phyloP scores from a whole-genome alignment of 1,140 invertebrate genomes.

The Cotesia glomerata region DNA sequence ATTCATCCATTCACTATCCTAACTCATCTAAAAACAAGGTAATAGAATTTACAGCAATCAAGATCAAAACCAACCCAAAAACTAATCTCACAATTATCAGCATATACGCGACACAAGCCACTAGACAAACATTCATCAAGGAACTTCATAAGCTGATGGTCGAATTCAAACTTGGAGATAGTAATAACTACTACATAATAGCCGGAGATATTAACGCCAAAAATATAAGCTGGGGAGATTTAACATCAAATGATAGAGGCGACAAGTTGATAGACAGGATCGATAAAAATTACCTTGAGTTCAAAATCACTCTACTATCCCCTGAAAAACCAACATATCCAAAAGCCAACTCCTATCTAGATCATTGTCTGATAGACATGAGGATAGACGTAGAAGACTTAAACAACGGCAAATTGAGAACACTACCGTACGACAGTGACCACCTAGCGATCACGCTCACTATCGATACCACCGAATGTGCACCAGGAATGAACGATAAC shows the following conservation, averaged over 20 bases:
- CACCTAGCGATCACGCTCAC: conserved; percentile 13
- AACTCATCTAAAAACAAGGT: not conserved
- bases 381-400: not conserved
- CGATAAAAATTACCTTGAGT: not conserved
- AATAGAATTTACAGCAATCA: not conserved
- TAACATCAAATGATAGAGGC: conserved; percentile 9
- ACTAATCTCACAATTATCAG: not conserved
- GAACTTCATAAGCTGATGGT: conserved; percentile 7
- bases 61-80: not conserved
- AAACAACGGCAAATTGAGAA: conserved; percentile 16
- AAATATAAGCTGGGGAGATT: conserved; percentile 6
- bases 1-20: not conserved
- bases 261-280: conserved; percentile 3
- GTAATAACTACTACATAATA: conserved; percentile 1
- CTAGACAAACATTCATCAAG: not conserved
- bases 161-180: conserved; percentile 9
- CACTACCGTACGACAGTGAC: conserved; percentile 26
- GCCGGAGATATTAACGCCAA: no score
- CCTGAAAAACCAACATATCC: conserved; percentile 10
- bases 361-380: conserved; percentile 7
- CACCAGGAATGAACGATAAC: not conserved
- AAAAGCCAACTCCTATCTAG: not conserved
- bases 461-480: not conserved
- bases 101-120: not conserved
- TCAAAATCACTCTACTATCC: not conserved